phyloP scores from a whole-genome alignment of 2,888 invertebrate species.

The Cheilosia variabilis region DNA sequence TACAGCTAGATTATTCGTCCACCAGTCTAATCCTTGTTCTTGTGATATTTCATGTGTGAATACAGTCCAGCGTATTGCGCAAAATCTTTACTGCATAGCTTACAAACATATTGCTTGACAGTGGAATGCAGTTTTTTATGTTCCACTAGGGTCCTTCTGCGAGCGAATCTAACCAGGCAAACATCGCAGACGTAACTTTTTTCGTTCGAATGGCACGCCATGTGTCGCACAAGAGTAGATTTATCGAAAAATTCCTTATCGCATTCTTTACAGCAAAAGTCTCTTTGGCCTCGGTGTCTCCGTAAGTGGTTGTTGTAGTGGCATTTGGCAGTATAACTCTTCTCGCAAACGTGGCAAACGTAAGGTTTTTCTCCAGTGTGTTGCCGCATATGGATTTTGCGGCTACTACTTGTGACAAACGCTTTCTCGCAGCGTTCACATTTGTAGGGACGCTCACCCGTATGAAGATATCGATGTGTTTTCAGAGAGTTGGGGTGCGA shows the following conservation, averaged over 20 bases:
- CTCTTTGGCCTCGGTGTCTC: slow-evolving; percentile 79
- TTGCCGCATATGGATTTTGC: slow-evolving; percentile 77
- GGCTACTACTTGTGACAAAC: slow-evolving; percentile 81
- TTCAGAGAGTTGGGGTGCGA: slow-evolving; percentile 63
- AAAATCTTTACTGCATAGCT: slow-evolving; percentile 78
- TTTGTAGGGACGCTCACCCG: slow-evolving; percentile 76
- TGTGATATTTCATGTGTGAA: slow-evolving; percentile 77
- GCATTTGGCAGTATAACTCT: slow-evolving; percentile 54
- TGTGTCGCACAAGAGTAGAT: slow-evolving; percentile 80
- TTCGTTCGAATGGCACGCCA: slow-evolving; percentile 80
- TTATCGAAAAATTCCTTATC: slow-evolving; percentile 81
- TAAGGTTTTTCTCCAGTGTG: slow-evolving; percentile 65
- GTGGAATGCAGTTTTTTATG: slow-evolving; percentile 80
- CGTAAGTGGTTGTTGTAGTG: slow-evolving; percentile 79
- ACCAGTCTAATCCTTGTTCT: slow-evolving; percentile 14
- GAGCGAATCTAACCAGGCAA: slow-evolving; percentile 80
- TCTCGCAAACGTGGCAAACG: slow-evolving; percentile 54
- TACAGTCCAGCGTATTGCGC: slow-evolving; percentile 82
- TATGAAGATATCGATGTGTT: slow-evolving; percentile 62
- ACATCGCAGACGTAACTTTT: slow-evolving; percentile 80
- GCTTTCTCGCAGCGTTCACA: slow-evolving; percentile 81
- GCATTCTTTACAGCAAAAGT: slow-evolving; percentile 79
- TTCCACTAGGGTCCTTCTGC: slow-evolving; percentile 81
- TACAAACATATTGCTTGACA: slow-evolving; percentile 80
- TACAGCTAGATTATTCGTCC: not conserved